These are phyloP conservation scores for Luffia ferchaultella DNA, from an alignment of 2,888 invertebrate genomes.

Conservation along the genomic window DNA sequence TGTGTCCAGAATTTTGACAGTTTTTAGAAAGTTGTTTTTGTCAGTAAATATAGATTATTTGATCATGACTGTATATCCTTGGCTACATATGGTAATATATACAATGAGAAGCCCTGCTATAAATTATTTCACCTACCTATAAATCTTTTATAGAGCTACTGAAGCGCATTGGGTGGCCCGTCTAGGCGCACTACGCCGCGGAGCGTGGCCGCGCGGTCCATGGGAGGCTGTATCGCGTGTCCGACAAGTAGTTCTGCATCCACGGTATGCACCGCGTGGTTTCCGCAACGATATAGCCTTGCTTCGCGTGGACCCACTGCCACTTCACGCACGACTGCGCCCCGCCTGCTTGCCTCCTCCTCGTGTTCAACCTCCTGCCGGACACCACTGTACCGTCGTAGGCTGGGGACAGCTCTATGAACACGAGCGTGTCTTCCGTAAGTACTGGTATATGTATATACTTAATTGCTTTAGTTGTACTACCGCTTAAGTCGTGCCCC, in stretches of 20 bases:
- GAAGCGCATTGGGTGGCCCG: constrained; percentile 83
- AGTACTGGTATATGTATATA: constrained; percentile 48
- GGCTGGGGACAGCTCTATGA: constrained; percentile 86
- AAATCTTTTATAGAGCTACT: constrained; percentile 62
- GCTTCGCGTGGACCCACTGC: constrained; percentile 68
- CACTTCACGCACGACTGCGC: constrained; percentile 53
- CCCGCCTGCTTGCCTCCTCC: constrained; percentile 65
- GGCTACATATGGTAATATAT: no score
- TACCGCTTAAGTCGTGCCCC: no score
- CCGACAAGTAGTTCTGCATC: constrained; percentile 73
- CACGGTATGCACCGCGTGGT: constrained; percentile 76
- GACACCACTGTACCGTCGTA: constrained; percentile 77
- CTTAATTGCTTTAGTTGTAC: background rate
- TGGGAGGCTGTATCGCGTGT: constrained; percentile 76
- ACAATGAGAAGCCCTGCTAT: no score
- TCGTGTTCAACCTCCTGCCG: constrained; percentile 66
- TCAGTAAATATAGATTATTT: no score
- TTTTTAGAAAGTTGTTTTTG: no score
- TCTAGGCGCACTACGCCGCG: constrained; percentile 77
- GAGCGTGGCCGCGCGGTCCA: constrained; percentile 76
- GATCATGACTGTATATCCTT: no score
- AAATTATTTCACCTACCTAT: no score
- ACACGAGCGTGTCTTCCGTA: constrained; percentile 81
- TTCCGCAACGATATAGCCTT: constrained; percentile 83
- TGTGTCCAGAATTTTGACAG: no score